A percentile compares a stretch with the other conserved stretches of the same genome.
Evolutionary conservation across 2,113 vertebrate species (phyloP).

Genomic region (Thryonomys swinderianus): DNA sequence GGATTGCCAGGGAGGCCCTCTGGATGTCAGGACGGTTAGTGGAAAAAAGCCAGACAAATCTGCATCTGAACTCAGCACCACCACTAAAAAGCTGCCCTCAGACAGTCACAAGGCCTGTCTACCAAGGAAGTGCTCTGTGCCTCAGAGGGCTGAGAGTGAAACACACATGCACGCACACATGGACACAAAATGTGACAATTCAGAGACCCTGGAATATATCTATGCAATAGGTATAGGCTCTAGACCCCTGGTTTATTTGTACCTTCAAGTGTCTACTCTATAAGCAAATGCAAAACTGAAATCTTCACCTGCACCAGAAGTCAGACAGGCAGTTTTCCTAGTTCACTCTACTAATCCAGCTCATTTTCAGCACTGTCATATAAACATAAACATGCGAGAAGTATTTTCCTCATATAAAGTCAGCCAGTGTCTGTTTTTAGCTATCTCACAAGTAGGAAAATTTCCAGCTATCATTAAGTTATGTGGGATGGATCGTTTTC

Average conservation of each 20-base stretch:
- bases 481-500: background rate
- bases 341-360: background rate
- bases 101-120: background rate
- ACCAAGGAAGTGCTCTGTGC: accelerated
- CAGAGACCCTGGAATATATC: background rate
- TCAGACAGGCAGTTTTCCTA: background rate
- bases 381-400: background rate
- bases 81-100: background rate
- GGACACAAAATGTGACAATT: too few species aligned
- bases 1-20: background rate
- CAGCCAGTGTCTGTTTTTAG: background rate
- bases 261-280: background rate
- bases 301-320: background rate
- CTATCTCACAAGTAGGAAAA: background rate
- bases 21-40: background rate
- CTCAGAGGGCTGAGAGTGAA: background rate
- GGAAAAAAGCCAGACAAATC: background rate
- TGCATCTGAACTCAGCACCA: background rate
- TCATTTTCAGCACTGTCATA: background rate
- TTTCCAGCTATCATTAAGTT: background rate
- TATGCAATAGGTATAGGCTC: background rate
- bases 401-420: background rate
- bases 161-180: accelerated
- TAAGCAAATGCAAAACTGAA: background rate
- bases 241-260: background rate